phyloP scores from a whole-genome alignment of 92 coral and sea anemone genomes.

The Siderastrea radians region DNA sequence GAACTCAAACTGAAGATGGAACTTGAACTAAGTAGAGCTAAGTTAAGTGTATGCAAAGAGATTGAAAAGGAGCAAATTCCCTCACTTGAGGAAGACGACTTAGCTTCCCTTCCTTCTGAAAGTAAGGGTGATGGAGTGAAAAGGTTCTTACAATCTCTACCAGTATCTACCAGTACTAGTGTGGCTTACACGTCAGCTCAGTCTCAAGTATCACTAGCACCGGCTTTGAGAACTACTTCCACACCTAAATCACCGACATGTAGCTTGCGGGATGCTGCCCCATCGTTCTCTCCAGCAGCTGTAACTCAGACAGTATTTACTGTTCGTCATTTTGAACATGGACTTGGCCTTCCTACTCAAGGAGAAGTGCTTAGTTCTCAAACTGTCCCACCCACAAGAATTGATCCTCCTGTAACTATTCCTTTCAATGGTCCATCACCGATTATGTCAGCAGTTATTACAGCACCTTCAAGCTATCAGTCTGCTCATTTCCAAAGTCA shows the following conservation, averaged over 20 bases:
- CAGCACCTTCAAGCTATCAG: neutral
- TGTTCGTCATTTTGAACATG: slow-evolving; percentile 10
- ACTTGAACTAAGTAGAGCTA: slow-evolving; percentile 15
- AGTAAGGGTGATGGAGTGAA: slow-evolving; percentile 10
- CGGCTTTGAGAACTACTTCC: neutral
- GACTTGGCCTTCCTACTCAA: slow-evolving; percentile 9
- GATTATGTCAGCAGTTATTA: slow-evolving; percentile 5
- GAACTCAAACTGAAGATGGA: slow-evolving; percentile 24
- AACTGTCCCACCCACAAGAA: neutral
- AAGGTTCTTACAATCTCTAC: no score
- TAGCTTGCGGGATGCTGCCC: neutral
- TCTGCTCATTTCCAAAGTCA: slow-evolving; percentile 2
- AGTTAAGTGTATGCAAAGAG: slow-evolving; percentile 17
- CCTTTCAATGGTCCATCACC: neutral
- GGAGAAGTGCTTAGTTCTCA: no score
- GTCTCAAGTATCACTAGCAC: neutral
- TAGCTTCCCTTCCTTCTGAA: neutral
- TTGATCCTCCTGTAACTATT: slow-evolving; percentile 4
- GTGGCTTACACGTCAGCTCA: neutral
- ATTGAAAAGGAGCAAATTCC: slow-evolving; percentile 5
- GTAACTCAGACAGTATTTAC: slow-evolving; percentile 19
- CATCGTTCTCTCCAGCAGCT: slow-evolving; percentile 8
- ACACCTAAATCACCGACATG: neutral
- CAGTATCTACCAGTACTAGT: slow-evolving; percentile 9
- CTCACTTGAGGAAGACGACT: slow-evolving; percentile 7